Evolutionary conservation across 2,113 vertebrate species (phyloP).

Genomic region (Dunckerocampus dactyliophorus): DNA sequence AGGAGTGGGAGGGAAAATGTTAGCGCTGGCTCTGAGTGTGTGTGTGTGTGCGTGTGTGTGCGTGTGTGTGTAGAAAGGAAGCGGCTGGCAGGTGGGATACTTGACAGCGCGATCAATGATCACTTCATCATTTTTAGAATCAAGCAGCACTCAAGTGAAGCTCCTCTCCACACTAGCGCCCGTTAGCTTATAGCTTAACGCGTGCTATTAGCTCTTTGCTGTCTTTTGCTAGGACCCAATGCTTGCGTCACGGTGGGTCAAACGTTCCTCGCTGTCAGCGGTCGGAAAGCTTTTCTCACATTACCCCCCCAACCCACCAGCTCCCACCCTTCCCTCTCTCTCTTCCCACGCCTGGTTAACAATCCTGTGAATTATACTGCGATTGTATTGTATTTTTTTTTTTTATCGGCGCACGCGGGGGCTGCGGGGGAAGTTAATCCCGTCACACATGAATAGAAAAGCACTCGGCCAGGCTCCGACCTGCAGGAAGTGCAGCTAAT

Average conservation of each 20-base stretch:
- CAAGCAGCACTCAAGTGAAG: background rate
- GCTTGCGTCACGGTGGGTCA: background rate
- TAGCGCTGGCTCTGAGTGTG: background rate
- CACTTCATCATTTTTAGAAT: background rate
- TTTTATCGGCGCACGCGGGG: slow-evolving; percentile 9
- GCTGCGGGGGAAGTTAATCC: slow-evolving; percentile 9
- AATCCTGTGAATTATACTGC: slow-evolving; percentile 29
- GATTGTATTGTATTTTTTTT: slow-evolving; percentile 25
- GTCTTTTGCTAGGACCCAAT: background rate
- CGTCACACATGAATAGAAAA: slow-evolving; percentile 14
- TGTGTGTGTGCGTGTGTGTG: background rate
- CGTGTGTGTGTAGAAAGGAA: no score
- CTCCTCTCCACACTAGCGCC: background rate
- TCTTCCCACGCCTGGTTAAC: slow-evolving; percentile 38
- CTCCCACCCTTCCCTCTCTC: slow-evolving; percentile 17
- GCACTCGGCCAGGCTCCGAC: slow-evolving; percentile 6
- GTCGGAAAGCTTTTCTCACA: slow-evolving; percentile 26
- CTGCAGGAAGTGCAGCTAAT: slow-evolving; percentile 26
- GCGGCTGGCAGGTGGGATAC: background rate
- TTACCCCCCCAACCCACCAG: background rate
- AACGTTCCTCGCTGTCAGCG: slow-evolving; percentile 13
- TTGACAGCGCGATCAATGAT: background rate
- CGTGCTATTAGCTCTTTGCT: background rate
- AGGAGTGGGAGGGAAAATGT: no score
- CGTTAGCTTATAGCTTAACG: background rate